Evolutionary conservation across 2,113 vertebrate genomes (phyloP).

Genomic region (Notarius lentiginosus): DNA sequence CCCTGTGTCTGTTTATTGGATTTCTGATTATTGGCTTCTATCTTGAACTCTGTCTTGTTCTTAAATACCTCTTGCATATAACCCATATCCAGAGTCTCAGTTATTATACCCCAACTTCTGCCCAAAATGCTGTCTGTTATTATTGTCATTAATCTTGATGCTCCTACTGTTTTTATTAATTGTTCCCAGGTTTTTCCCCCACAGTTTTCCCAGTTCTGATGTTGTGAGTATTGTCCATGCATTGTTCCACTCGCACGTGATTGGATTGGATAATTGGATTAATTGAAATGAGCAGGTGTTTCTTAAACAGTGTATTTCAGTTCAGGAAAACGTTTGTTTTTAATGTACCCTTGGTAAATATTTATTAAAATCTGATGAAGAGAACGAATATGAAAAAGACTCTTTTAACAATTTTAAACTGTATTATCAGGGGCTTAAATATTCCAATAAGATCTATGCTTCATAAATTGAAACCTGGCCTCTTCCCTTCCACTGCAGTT

Average conservation of each 20-base stretch:
- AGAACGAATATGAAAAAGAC: neutral
- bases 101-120: neutral
- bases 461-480: neutral
- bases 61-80: neutral
- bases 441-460: neutral
- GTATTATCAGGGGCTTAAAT: neutral
- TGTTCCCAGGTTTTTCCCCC: neutral
- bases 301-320: neutral
- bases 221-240: neutral
- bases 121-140: neutral
- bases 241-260: neutral
- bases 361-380: neutral
- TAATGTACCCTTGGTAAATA: neutral
- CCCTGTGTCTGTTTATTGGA: constrained; percentile 1
- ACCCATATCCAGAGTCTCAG: neutral
- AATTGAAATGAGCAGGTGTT: neutral
- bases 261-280: neutral
- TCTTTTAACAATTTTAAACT: neutral
- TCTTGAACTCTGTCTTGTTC: neutral
- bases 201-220: no score
- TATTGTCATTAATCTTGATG: neutral
- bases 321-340: neutral
- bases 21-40: constrained; percentile 13
- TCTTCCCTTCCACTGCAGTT: neutral
- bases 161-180: neutral